A percentile compares a stretch with the other conserved stretches of the same genome.
These are phyloP conservation scores for Nycticryphes semicollaris DNA, from an alignment of 2,113 vertebrate genomes.

Conservation along the genomic window DNA sequence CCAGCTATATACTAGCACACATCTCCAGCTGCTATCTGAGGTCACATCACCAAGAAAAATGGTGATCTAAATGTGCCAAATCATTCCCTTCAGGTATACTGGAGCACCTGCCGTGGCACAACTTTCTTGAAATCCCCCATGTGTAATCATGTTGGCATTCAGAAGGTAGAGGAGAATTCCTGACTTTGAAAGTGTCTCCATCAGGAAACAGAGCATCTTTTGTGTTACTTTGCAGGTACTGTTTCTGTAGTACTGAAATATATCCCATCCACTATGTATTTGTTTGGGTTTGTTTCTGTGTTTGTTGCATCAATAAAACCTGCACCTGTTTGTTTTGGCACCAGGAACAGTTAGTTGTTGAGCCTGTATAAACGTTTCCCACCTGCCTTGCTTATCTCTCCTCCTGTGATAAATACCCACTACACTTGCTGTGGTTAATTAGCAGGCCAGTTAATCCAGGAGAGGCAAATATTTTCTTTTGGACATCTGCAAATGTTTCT, in stretches of 20 bases:
- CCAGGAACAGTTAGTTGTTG: constrained; percentile 42
- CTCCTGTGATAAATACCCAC: constrained; percentile 25
- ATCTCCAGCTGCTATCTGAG: not conserved
- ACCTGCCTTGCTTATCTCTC: constrained; percentile 64
- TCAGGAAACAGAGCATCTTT: not conserved
- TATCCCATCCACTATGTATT: constrained; percentile 3
- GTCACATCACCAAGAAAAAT: not conserved
- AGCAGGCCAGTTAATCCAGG: constrained; percentile 39
- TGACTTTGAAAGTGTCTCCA: not conserved
- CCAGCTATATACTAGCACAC: not conserved
- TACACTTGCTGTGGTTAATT: constrained; percentile 31
- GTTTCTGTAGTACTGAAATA: constrained; percentile 20
- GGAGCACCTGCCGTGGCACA: not conserved
- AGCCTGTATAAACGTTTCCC: constrained; percentile 50
- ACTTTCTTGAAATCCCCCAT: not conserved
- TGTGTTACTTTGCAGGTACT: constrained; percentile 27
- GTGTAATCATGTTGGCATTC: not conserved
- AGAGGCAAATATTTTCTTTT: constrained; percentile 1
- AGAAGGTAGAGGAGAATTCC: not conserved
- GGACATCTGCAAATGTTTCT: not conserved
- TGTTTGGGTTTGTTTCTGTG: constrained; percentile 62
- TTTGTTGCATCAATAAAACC: constrained; percentile 68
- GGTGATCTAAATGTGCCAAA: not conserved
- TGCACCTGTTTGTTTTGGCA: constrained; percentile 78
- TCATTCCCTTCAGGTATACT: not conserved